Conservation (phyloP, 2,797 vertebrate genomes). For the Micrastur ruficollis region DNA sequence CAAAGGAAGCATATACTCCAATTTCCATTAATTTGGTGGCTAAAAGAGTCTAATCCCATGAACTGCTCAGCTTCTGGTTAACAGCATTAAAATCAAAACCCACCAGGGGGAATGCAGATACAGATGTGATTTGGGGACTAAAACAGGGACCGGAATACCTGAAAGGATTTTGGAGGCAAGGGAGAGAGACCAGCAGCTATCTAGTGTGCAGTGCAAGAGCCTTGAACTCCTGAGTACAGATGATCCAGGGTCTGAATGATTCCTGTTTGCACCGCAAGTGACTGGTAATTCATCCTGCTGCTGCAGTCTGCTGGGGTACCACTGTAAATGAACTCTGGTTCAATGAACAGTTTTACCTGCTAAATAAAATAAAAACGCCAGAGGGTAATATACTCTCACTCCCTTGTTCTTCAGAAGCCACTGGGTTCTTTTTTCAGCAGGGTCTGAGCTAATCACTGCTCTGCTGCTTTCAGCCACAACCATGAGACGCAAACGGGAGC, state of each 20-base stretch:
- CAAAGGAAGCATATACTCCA: not conserved
- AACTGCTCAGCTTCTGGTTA: not conserved
- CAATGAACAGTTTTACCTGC: constrained; percentile 36
- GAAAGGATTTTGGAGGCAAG: not conserved
- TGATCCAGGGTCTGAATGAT: constrained; percentile 1
- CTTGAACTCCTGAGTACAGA: not conserved
- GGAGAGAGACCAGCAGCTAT: not conserved
- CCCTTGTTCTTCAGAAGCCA: constrained; percentile 40
- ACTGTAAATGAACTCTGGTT: constrained; percentile 42
- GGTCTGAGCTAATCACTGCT: constrained; percentile 43
- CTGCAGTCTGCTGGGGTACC: constrained; percentile 21
- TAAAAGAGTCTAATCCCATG: not conserved
- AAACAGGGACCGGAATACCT: not conserved
- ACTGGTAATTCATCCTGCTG: constrained; percentile 29
- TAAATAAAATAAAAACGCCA: constrained; percentile 64
- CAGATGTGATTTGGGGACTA: not conserved
- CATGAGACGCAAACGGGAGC: constrained; percentile 9
- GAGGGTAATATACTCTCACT: constrained; percentile 46
- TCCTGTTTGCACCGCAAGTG: not conserved
- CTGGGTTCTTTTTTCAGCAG: not conserved
- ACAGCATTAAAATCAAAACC: not conserved
- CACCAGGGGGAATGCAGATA: not conserved
- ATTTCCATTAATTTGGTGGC: not conserved
- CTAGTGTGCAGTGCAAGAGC: not conserved
- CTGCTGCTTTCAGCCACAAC: constrained; percentile 46